Base-by-base conservation (phyloP, 2,888 invertebrate species). In the Diaperis boleti region DNA sequence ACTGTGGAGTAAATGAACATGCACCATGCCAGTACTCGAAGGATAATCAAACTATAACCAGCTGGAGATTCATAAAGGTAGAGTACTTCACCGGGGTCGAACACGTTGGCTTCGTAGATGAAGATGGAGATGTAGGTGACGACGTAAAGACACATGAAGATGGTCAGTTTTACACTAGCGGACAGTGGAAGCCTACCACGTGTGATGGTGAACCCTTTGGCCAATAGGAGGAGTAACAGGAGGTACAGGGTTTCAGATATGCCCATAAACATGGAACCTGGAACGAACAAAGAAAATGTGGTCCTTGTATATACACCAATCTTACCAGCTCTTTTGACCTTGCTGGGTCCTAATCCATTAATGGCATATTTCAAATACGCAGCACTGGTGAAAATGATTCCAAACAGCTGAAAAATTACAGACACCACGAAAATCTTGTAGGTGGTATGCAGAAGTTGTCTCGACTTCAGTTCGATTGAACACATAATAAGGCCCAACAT, bases 61-160 rank as follows among this genome's bases (percentile, higher is more conserved):
- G 95, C 92, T 0, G 93, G 92, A 35, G 94, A 94, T 82, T 97
- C 96, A 76, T 95, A 96, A 1, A 95, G 79, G 76, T 96, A 96
- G 7, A 95, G 79, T 0, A 97, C 96, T 80, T 92, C 86, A 1
- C 95, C 96, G 0, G 96, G 95, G 80, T 96, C 96, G 77, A 96
- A 96, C 1, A 89, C 92, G 84, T 89, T 85, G 37, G 90, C 89
- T 76, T 95, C 91, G 76, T 92, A 94, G 2, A 94, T 84, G 76
- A 94, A 94, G 26, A 96, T 85, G 0, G 89, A 84, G 1, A 89
- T 82, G 75, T 93, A 95, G 0, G 89, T 87, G 47, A 92, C 83
- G 0, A 88, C 82, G 73, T 92, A 95, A 4, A 89, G 75, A 67
- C 90, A 89, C 86, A 94, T 90, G 80, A 96, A 95, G 1, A 91